phyloP scores from a whole-genome alignment of 1,140 invertebrate genomes.

The Rhyacophila brunnea region DNA sequence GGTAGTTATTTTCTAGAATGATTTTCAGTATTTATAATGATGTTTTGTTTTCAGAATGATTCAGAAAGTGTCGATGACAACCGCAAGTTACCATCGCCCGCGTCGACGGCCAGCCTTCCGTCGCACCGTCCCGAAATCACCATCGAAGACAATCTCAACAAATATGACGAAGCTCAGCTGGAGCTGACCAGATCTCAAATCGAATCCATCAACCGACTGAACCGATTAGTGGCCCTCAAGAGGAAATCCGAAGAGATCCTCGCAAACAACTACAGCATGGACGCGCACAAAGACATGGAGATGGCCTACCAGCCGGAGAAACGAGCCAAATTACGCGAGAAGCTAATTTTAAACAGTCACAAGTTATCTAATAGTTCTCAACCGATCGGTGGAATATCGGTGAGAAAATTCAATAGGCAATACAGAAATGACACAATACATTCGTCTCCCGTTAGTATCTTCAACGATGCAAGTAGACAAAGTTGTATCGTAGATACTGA shows the following conservation, averaged over 20 bases:
- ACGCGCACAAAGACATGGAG: not conserved
- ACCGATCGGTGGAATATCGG: conserved; percentile 6
- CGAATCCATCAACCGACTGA: conserved; percentile 49
- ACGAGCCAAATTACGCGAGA: conserved; percentile 47
- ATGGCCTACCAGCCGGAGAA: conserved; percentile 43
- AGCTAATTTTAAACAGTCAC: conserved; percentile 41
- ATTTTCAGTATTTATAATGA: too few relatives aligned
- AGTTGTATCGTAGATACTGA: conserved; percentile 2
- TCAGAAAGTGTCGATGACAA: conserved; percentile 40
- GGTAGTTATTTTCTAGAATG: too few relatives aligned
- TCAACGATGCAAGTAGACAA: not conserved
- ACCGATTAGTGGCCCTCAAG: conserved; percentile 41
- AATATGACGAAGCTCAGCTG: conserved; percentile 29
- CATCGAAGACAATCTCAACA: conserved; percentile 38
- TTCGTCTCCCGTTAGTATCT: conserved; percentile 6
- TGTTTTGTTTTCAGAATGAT: conserved; percentile 45
- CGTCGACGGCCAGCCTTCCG: conserved; percentile 8
- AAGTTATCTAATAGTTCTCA: conserved; percentile 35
- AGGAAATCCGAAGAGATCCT: conserved; percentile 51
- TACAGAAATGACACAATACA: conserved; percentile 10
- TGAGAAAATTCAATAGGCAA: conserved; percentile 16
- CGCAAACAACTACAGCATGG: conserved; percentile 41
- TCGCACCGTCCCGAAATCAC: conserved; percentile 38
- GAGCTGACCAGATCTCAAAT: conserved; percentile 47
- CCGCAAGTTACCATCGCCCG: conserved; percentile 41